Percentiles rank a stretch among this genome's conserved stretches.
Conservation (phyloP, 2,113 vertebrate species). For the Anoplopoma fimbria region DNA sequence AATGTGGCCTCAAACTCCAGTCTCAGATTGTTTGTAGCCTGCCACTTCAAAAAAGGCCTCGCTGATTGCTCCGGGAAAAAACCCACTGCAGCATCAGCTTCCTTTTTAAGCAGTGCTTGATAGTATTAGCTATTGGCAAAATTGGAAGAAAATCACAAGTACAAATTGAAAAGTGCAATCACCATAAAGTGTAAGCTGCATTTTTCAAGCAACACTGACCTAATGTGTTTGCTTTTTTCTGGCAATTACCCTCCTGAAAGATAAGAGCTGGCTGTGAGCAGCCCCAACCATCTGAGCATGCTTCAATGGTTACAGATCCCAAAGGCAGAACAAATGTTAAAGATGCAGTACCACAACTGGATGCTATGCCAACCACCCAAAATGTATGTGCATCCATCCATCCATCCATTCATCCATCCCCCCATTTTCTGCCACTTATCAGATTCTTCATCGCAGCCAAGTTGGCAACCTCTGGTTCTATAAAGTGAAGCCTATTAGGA, state of each 20-base stretch:
- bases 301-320: background rate
- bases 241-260: background rate
- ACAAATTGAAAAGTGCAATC: background rate
- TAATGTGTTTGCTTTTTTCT: background rate
- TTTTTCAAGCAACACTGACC: background rate
- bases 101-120: background rate
- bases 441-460: too few species aligned
- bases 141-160: constrained; percentile 1
- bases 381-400: too few species aligned
- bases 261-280: background rate
- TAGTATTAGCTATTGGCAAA: background rate
- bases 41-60: background rate
- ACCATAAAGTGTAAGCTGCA: background rate
- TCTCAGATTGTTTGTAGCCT: background rate
- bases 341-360: background rate
- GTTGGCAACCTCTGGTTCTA: too few species aligned
- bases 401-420: too few species aligned
- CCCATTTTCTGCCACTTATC: too few species aligned
- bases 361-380: too few species aligned
- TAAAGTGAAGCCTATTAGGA: too few species aligned
- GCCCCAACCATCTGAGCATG: background rate
- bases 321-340: background rate
- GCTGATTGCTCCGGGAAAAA: background rate
- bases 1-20: background rate
- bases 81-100: background rate